Percentiles rank a stretch among this genome's conserved stretches.
Conservation (phyloP, 2,888 invertebrate genomes). For the Cabera pusaria region DNA sequence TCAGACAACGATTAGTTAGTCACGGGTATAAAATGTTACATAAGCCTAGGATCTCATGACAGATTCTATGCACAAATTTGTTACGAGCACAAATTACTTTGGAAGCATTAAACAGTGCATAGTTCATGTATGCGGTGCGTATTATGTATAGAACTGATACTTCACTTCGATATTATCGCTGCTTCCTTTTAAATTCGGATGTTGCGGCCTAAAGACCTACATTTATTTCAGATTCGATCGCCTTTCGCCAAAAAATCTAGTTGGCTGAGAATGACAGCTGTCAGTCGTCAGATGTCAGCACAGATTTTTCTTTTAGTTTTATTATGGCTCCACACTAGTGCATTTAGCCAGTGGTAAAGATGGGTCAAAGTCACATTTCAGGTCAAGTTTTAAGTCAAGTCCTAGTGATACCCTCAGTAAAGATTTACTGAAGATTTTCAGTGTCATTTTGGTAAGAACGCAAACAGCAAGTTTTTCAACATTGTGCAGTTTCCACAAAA, state of each 20-base stretch:
- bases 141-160: constrained; percentile 58
- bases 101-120: constrained; percentile 66
- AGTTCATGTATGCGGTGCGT: constrained; percentile 48
- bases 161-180: constrained; percentile 71
- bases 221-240: constrained; percentile 66
- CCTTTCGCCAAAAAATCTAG: constrained; percentile 48
- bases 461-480: too few relatives aligned
- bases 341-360: too few relatives aligned
- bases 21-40: constrained; percentile 71
- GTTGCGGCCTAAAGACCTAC: constrained; percentile 68
- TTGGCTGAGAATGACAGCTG: constrained; percentile 45
- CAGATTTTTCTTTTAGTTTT: too few relatives aligned
- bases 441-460: too few relatives aligned
- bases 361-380: too few relatives aligned
- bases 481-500: too few relatives aligned
- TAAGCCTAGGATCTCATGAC: constrained; percentile 75
- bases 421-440: too few relatives aligned
- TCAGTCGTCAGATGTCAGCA: too few relatives aligned
- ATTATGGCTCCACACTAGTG: too few relatives aligned
- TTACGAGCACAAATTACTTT: constrained; percentile 36
- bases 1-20: constrained; percentile 57
- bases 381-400: too few relatives aligned
- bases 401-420: too few relatives aligned
- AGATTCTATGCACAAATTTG: constrained; percentile 51
- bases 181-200: constrained; percentile 54